These are phyloP conservation scores for Daboia siamensis DNA, from an alignment of 2,113 vertebrate genomes.

Conservation along the genomic window DNA sequence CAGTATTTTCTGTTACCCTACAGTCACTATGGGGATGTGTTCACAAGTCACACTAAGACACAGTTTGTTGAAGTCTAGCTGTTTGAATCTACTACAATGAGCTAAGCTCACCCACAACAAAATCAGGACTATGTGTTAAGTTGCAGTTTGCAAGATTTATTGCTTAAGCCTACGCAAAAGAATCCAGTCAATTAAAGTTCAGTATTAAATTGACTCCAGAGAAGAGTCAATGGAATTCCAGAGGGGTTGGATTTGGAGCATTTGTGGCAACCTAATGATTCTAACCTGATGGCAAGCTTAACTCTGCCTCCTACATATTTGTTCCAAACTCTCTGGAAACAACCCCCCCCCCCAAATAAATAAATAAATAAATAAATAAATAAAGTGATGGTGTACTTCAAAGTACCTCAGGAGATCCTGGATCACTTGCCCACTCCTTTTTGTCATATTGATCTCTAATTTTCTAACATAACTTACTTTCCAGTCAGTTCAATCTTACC, in stretches of 20 bases:
- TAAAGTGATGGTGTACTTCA: background rate
- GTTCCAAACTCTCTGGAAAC: background rate
- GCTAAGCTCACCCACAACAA: background rate
- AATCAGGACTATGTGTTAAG: background rate
- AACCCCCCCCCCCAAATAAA: too few species aligned
- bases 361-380: too few species aligned
- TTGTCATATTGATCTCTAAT: background rate
- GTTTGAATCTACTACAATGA: background rate
- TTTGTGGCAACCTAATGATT: background rate
- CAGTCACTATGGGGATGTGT: background rate
- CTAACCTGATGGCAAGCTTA: too few species aligned
- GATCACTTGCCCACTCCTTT: background rate
- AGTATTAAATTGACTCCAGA: background rate
- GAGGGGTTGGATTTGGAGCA: background rate
- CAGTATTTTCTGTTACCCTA: background rate
- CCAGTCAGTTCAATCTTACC: constrained; percentile 64
- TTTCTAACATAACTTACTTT: background rate
- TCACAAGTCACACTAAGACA: background rate
- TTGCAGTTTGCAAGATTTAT: background rate
- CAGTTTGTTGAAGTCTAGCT: background rate
- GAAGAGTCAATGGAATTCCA: background rate
- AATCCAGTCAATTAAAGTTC: background rate
- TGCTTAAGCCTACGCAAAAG: background rate
- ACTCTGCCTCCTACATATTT: background rate
- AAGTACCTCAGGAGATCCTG: background rate